Evolutionary conservation across 35 echinoderm and acorn worm species (phyloP).

Genomic region (Ophiothrix spiculata): DNA sequence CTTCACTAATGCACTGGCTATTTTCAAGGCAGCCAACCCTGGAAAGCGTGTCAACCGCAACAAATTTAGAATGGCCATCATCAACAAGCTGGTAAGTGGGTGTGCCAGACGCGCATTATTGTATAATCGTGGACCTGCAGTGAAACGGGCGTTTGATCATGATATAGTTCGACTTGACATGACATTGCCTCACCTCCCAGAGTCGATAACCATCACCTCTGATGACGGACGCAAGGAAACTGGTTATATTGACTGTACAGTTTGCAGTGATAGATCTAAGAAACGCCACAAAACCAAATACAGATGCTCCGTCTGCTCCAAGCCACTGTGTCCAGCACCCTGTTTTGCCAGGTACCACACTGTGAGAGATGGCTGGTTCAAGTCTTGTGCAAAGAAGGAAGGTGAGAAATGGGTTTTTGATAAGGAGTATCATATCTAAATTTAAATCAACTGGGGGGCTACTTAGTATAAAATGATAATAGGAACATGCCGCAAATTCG

Average conservation of each 20-base stretch:
- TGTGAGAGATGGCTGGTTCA: too few relatives aligned
- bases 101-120: conserved; percentile 14
- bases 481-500: too few relatives aligned
- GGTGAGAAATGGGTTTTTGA: too few relatives aligned
- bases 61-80: conserved; percentile 5
- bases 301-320: conserved; percentile 24
- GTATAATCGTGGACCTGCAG: neutral
- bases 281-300: conserved; percentile 52
- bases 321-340: conserved; percentile 45
- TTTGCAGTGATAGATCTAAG: conserved; percentile 26
- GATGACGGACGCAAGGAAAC: conserved; percentile 22
- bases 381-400: too few relatives aligned
- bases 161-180: conserved; percentile 8
- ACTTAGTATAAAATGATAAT: too few relatives aligned
- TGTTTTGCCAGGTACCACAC: too few relatives aligned
- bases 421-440: too few relatives aligned
- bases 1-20: too few relatives aligned
- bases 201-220: neutral
- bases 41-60: conserved; percentile 33
- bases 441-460: too few relatives aligned
- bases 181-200: conserved; percentile 37
- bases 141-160: neutral
- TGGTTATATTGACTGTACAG: conserved; percentile 31
- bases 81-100: neutral
- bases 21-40: conserved; percentile 17